Evolutionary conservation across 2,797 vertebrate species (phyloP).

Genomic region (Dendrocincla tyrannina): DNA sequence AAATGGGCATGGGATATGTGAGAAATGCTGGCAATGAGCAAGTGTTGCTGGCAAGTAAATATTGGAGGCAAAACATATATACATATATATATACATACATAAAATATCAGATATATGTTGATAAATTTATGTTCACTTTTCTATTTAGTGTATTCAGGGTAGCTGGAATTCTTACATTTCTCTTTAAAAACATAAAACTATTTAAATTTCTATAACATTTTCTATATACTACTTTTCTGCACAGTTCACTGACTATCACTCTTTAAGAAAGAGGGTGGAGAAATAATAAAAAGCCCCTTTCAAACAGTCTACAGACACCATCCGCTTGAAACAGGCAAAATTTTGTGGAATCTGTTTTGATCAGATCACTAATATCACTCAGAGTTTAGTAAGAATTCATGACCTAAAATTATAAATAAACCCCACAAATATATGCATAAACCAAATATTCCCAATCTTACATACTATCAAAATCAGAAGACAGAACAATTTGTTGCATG

Average conservation of each 20-base stretch:
- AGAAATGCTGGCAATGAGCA: not conserved
- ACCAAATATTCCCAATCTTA: not conserved
- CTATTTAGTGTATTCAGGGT: not conserved
- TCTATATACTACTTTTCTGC: not conserved
- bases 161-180: not conserved
- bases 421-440: not conserved
- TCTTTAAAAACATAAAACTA: slow-evolving; percentile 7
- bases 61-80: not conserved
- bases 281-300: not conserved
- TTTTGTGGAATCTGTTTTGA: slow-evolving; percentile 13
- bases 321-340: not conserved
- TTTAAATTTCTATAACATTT: not conserved
- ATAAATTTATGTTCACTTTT: slow-evolving; percentile 14
- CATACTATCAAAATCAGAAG: not conserved
- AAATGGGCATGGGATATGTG: not conserved
- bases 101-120: not conserved
- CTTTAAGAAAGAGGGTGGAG: not conserved
- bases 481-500: not conserved
- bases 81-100: not conserved
- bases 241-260: not conserved
- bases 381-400: not conserved
- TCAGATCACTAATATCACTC: not conserved
- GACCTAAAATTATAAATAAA: not conserved
- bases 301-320: slow-evolving; percentile 7
- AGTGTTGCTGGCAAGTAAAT: not conserved